Evolutionary conservation across 2,888 invertebrate species (phyloP).

Genomic region (Drosophila pseudotakahashii): DNA sequence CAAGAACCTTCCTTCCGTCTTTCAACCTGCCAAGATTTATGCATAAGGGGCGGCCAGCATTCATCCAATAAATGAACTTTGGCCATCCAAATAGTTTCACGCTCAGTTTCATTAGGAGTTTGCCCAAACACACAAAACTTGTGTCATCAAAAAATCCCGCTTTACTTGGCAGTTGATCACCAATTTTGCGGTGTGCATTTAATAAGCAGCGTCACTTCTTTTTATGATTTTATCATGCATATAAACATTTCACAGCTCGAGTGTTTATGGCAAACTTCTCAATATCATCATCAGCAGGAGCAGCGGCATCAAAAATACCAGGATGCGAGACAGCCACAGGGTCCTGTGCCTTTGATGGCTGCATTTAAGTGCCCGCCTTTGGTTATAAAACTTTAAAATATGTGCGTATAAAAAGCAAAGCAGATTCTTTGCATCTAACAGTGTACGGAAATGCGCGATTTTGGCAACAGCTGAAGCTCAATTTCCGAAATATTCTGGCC

Average conservation of each 20-base stretch:
- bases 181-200: constrained; percentile 47
- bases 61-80: constrained; percentile 33
- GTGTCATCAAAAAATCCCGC: constrained; percentile 39
- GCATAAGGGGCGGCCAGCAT: neutral
- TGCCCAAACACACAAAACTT: constrained; percentile 21
- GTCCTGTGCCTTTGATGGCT: constrained; percentile 45
- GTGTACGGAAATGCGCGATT: constrained; percentile 45
- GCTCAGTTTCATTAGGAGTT: constrained; percentile 29
- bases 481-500: constrained; percentile 26
- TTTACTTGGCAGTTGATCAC: constrained; percentile 21
- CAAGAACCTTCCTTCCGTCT: neutral
- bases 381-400: constrained; percentile 59
- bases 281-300: constrained; percentile 44
- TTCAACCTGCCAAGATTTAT: constrained; percentile 6
- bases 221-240: constrained; percentile 51
- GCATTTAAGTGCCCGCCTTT: constrained; percentile 55
- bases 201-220: constrained; percentile 54
- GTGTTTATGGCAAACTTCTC: constrained; percentile 67
- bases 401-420: constrained; percentile 44
- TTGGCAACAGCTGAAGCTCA: constrained; percentile 41
- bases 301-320: constrained; percentile 6
- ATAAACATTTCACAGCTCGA: constrained; percentile 62
- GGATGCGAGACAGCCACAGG: neutral
- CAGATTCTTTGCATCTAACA: constrained; percentile 67
- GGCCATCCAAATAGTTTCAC: constrained; percentile 33